Conservation (phyloP, 2,113 vertebrate species). For the Lophius piscatorius region DNA sequence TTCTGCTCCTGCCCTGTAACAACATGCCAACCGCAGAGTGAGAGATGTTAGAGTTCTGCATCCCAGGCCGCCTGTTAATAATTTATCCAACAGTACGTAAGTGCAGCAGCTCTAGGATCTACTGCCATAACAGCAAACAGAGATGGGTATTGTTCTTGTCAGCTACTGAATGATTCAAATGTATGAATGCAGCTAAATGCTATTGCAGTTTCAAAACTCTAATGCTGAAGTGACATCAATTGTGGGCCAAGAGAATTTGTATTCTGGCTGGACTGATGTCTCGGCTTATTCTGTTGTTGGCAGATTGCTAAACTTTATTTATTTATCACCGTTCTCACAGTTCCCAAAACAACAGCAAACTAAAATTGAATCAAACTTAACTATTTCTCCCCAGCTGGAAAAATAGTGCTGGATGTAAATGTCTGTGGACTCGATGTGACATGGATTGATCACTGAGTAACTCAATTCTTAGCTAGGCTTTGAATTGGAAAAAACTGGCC, state of each 20-base stretch:
- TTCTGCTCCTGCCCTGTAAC: slow-evolving; percentile 10
- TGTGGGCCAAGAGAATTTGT: slow-evolving; percentile 24
- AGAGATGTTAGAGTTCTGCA: slow-evolving; percentile 25
- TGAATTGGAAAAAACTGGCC: neutral
- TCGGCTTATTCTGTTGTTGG: slow-evolving; percentile 22
- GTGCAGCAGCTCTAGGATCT: neutral
- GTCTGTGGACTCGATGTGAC: neutral
- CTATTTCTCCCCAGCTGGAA: slow-evolving; percentile 7
- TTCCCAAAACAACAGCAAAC: slow-evolving; percentile 14
- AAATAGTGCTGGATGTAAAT: slow-evolving; percentile 14
- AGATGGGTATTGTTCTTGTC: neutral
- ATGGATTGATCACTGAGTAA: neutral
- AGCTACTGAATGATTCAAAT: slow-evolving; percentile 50
- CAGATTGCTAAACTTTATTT: slow-evolving; percentile 14
- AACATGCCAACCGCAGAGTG: neutral
- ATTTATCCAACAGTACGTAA: slow-evolving; percentile 24
- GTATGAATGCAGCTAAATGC: slow-evolving; percentile 31
- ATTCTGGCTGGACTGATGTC: slow-evolving; percentile 10
- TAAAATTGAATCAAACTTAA: slow-evolving; percentile 22
- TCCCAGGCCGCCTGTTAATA: slow-evolving; percentile 28
- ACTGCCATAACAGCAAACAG: neutral
- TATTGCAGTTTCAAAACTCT: slow-evolving; percentile 32
- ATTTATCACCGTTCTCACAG: slow-evolving; percentile 15
- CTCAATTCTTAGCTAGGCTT: slow-evolving; percentile 10
- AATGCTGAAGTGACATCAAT: slow-evolving; percentile 33